Base-by-base conservation (phyloP, 2,888 invertebrate genomes). In the Acrocyrtus sp. region DNA sequence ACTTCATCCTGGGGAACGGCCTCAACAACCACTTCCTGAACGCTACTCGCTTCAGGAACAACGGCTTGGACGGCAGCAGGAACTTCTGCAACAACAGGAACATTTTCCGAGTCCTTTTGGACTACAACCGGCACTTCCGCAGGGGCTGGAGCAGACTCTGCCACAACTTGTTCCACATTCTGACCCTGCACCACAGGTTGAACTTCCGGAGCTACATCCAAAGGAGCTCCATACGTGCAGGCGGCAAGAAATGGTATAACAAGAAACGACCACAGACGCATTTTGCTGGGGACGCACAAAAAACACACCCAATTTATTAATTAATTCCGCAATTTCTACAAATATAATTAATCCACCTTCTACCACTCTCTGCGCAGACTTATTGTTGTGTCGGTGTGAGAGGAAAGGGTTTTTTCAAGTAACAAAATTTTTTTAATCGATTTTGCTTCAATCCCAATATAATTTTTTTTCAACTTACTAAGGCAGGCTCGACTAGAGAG, bases 251-350 rank as follows among this genome's bases (percentile, higher is more conserved):
- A 72, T 29, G 77, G 66, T 61, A 78, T 58, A 29, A 81, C 72
- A 61, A 77, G 74, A 69, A 80, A 61, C 45, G 77, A 67, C 73
- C 73, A 69, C 65, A 79, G 76, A 74, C 79, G 79, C 80, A 81
- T 81, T 77, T 79, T 80, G 57, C 75, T 75, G 48, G 15, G 47
- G 29, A 10, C 56, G 48, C 27, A 50, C 10, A 34, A 19, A 47
- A 68, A n/a, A 29, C 39, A 41, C n/a, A n/a, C n/a, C n/a, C n/a
- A n/a, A 6, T n/a, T 15, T 29, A 10, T 19, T 21, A 47, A 47
- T 10, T 17, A 17, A 45, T 45, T n/a, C n/a, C n/a, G n/a, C 6
- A 10, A 39, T 10, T 39, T 39, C 12, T 39, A 39, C 12, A 12
- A 10, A 39, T 12, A 12, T 10, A 39, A 12, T 39, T 10, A 10